These are phyloP conservation scores for Tetropium fuscum DNA, from an alignment of 2,888 invertebrate species.

Conservation along the genomic window DNA sequence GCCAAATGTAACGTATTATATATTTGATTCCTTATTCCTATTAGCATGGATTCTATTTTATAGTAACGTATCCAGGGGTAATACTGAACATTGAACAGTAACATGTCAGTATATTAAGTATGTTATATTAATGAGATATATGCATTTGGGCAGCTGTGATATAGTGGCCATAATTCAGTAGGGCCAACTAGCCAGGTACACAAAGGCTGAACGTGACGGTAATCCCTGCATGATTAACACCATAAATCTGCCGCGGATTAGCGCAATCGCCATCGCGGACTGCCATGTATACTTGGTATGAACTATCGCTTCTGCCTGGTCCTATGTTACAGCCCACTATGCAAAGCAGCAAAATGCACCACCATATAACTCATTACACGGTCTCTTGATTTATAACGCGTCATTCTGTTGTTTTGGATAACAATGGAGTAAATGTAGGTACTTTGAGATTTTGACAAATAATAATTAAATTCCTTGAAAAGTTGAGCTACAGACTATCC, in stretches of 20 bases:
- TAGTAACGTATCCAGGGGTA: conserved; percentile 40
- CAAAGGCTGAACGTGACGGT: conserved; percentile 63
- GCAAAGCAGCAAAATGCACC: conserved; percentile 17
- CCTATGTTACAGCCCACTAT: too few relatives aligned
- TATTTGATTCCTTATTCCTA: too few relatives aligned
- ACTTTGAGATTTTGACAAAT: too few relatives aligned
- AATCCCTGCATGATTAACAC: conserved; percentile 75
- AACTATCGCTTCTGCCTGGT: conserved; percentile 50
- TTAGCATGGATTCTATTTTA: conserved; percentile 7
- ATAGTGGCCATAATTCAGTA: conserved; percentile 66
- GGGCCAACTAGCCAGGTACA: conserved; percentile 62
- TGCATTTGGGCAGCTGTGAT: conserved; percentile 62
- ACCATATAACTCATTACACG: conserved; percentile 17
- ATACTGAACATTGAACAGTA: conserved; percentile 42
- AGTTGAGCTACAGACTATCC: too few relatives aligned
- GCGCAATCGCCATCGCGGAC: conserved; percentile 61
- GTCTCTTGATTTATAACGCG: conserved; percentile 15
- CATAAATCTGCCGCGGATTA: conserved; percentile 71
- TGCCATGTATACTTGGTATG: conserved; percentile 55
- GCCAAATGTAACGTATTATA: too few relatives aligned
- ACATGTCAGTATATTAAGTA: conserved; percentile 50
- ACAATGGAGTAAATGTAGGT: too few relatives aligned
- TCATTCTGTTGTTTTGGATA: conserved; percentile 8
- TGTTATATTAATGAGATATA: conserved; percentile 59
- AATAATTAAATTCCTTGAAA: too few relatives aligned